Conservation (phyloP, 2,888 invertebrate genomes). For the Perizoma flavofasciatum region DNA sequence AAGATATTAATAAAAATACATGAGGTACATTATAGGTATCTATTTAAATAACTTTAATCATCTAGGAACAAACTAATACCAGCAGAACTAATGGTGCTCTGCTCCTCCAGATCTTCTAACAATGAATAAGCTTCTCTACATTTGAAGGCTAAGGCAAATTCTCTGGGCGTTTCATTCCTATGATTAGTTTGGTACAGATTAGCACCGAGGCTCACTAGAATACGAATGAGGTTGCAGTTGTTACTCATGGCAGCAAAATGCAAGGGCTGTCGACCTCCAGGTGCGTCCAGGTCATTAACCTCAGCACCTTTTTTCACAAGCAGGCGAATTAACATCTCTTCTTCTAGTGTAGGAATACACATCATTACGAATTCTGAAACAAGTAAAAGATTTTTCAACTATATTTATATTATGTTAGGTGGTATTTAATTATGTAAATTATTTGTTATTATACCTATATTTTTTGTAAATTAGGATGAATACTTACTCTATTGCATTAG, state of each 20-base stretch:
- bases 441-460: too few relatives aligned
- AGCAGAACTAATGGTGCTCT: too few relatives aligned
- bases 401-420: too few relatives aligned
- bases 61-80: too few relatives aligned
- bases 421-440: too few relatives aligned
- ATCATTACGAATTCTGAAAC: conserved; percentile 71
- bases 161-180: conserved; percentile 64
- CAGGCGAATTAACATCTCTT: conserved; percentile 62
- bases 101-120: conserved; percentile 46
- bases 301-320: conserved; percentile 63
- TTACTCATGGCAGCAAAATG: conserved; percentile 81
- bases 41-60: too few relatives aligned
- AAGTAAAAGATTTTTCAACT: neutral
- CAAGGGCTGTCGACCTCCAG: conserved; percentile 73
- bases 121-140: conserved; percentile 56
- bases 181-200: conserved; percentile 59
- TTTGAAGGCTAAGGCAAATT: conserved; percentile 63
- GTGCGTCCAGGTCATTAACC: conserved; percentile 63
- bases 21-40: too few relatives aligned
- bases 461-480: too few relatives aligned
- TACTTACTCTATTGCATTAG: too few relatives aligned
- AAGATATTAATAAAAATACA: too few relatives aligned
- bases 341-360: conserved; percentile 62
- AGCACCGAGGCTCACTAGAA: conserved; percentile 66
- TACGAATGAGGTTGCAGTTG: conserved; percentile 60